phyloP scores from a whole-genome alignment of 2,113 vertebrate genomes.

The Eupsittula cactorum region DNA sequence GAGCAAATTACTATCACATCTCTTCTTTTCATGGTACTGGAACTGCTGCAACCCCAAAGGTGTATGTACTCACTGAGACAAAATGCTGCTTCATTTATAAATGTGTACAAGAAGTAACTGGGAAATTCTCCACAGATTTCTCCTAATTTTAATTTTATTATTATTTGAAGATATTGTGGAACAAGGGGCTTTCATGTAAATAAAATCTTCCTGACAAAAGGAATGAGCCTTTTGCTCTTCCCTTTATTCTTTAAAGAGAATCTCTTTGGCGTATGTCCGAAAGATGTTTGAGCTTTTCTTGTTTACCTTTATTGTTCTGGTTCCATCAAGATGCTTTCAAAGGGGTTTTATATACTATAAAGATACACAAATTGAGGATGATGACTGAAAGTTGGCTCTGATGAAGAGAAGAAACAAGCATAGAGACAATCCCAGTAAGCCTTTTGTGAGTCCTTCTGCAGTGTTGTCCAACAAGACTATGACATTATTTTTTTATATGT shows the following conservation, averaged over 20 bases:
- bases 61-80: background rate
- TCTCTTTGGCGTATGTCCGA: background rate
- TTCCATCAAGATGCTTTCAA: background rate
- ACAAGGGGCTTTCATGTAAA: background rate
- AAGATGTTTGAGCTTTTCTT: background rate
- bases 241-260: background rate
- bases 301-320: background rate
- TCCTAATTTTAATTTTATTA: background rate
- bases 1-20: background rate
- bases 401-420: background rate
- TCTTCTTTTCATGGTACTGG: background rate
- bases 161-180: background rate
- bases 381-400: background rate
- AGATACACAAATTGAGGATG: background rate
- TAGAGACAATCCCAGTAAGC: background rate
- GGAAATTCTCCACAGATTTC: background rate
- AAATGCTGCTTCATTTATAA: background rate
- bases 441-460: background rate
- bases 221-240: background rate
- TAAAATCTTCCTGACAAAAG: background rate
- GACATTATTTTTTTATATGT: background rate
- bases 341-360: background rate
- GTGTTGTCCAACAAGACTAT: background rate
- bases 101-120: background rate
- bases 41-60: background rate